Evolutionary conservation across 2,113 vertebrate species (phyloP).

Genomic region (Miniopterus natalensis): DNA sequence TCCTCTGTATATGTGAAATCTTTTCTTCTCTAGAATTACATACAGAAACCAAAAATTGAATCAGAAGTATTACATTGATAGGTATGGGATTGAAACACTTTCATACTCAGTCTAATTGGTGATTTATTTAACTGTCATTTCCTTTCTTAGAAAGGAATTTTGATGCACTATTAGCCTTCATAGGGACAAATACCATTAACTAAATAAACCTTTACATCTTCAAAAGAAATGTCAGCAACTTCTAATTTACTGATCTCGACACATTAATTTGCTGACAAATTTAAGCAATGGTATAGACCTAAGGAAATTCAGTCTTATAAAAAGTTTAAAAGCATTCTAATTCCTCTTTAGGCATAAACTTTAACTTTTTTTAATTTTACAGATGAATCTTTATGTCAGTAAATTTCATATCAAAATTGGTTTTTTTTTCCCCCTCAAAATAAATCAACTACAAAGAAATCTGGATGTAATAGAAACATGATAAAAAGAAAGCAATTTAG

Average conservation of each 20-base stretch:
- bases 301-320: not conserved
- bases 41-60: conserved; percentile 37
- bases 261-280: not conserved
- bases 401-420: conserved; percentile 40
- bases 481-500: conserved; percentile 71
- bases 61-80: not conserved
- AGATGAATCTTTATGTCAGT: conserved; percentile 9
- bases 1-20: not conserved
- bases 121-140: conserved; percentile 43
- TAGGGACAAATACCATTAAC: not conserved
- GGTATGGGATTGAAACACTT: not conserved
- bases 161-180: not conserved
- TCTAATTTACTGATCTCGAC: not conserved
- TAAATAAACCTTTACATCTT: not conserved
- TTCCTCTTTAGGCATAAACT: not conserved
- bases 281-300: not conserved
- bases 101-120: not conserved
- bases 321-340: conserved; percentile 25
- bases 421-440: not conserved
- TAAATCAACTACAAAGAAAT: conserved; percentile 44
- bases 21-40: conserved; percentile 44
- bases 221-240: not conserved
- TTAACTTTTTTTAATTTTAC: conserved; percentile 54
- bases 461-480: conserved; percentile 60
- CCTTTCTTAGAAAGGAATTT: conserved; percentile 10